Evolutionary conservation across 1,140 invertebrate species (phyloP).

Genomic region (Eurosta solidaginis): DNA sequence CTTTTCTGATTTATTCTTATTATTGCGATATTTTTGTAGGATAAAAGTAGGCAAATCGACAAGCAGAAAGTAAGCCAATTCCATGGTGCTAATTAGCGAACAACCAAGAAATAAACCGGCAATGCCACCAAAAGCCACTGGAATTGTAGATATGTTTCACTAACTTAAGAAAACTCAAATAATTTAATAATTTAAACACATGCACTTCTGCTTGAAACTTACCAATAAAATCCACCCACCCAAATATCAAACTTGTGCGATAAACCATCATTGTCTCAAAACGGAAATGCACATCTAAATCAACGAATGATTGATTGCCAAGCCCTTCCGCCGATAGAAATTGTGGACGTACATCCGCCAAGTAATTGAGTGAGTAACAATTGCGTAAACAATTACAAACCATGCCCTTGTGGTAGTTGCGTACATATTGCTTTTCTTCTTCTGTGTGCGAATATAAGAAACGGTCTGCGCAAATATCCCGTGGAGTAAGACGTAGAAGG

Average conservation of each 20-base stretch:
- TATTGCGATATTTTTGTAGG: slow-evolving; percentile 24
- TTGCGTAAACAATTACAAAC: slow-evolving; percentile 54
- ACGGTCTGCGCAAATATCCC: slow-evolving; percentile 32
- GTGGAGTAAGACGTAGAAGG: neutral
- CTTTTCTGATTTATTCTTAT: neutral
- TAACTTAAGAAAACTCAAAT: neutral
- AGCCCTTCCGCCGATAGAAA: slow-evolving; percentile 47
- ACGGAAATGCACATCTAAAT: slow-evolving; percentile 53
- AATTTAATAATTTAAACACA: neutral
- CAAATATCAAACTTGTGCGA: slow-evolving; percentile 53
- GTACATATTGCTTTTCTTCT: slow-evolving; percentile 46
- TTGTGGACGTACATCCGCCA: slow-evolving; percentile 50
- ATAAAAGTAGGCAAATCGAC: slow-evolving; percentile 55
- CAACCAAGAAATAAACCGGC: slow-evolving; percentile 76
- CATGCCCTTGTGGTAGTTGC: slow-evolving; percentile 48
- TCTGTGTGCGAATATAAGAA: slow-evolving; percentile 47
- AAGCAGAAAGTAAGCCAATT: slow-evolving; percentile 74
- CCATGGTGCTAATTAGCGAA: slow-evolving; percentile 72
- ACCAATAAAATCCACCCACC: slow-evolving; percentile 58
- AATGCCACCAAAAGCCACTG: slow-evolving; percentile 74
- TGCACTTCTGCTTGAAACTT: slow-evolving; percentile 1
- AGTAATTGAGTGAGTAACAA: slow-evolving; percentile 54
- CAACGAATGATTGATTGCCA: slow-evolving; percentile 48
- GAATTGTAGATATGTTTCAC: neutral
- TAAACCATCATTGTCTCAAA: slow-evolving; percentile 55